Evolutionary conservation across 2,888 invertebrate species (phyloP), one percentile per base, ranked within the genome.

Genomic region (Lasioglossum oenotherae): DNA sequence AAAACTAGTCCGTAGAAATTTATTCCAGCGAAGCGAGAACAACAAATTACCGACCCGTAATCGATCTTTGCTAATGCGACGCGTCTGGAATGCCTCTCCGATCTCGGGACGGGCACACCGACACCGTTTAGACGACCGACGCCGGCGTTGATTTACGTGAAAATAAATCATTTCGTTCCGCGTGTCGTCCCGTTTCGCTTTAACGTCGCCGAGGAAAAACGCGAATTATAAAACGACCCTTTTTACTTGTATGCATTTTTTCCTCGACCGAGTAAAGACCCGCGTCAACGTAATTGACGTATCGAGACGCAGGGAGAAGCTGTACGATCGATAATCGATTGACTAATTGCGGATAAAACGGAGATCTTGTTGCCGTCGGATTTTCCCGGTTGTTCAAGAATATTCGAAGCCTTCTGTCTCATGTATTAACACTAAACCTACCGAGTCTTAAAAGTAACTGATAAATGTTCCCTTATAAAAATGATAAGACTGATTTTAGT

Each of bases 21-120:
- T 94, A 94, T 94, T 94, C 94, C 91, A 92, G 85, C 90, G 92
- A 93, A 93, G 93, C 94, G 94, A 93, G 92, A 94, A 94, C 94
- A 94, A 94, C 94, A 95, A 95, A 95, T 94, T 94, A 94, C 94
- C 88, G 89, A 77, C 89, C 74, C 90, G 92, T 92, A 93, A 92
- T 93, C 93, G 94, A 95, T 95, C 93, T 94, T 91, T 94, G 94
- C 94, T 94, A 94, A 95, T 94, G 92, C 92, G 94, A 94, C 92
- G 88, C 91, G 92, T 91, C 85, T 89, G 92, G 93, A 94, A 94
- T 94, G 92, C 91, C 91, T 90, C 90, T 91, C 81, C 31, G 67
- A 67, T 76, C 19, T 27, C 41, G 19, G 78, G 16, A 27, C 38
- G 49, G 69, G 77, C 77, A 49, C 78, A 57, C 78, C 74, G 86